Evolutionary conservation across 1,140 invertebrate genomes (phyloP).

Genomic region (Callitettix versicolor): DNA sequence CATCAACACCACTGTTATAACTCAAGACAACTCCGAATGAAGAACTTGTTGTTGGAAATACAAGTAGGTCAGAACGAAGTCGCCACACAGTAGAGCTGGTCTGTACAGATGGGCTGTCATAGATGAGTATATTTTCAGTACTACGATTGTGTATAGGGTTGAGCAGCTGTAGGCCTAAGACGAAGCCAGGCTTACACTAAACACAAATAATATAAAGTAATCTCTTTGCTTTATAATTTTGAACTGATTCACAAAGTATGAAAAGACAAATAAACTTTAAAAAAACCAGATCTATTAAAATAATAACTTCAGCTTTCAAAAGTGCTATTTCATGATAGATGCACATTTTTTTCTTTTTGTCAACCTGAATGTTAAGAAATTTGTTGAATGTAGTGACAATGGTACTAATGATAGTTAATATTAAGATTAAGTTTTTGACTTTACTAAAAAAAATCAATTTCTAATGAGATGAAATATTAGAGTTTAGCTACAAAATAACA

Average conservation of each 20-base stretch:
- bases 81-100: slow-evolving; percentile 56
- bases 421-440: too few relatives aligned
- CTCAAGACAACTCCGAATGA: slow-evolving; percentile 72
- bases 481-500: too few relatives aligned
- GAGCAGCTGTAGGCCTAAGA: slow-evolving; percentile 68
- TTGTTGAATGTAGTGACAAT: too few relatives aligned
- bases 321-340: background rate
- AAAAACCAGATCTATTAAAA: too few relatives aligned
- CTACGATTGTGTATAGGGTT: slow-evolving; percentile 82
- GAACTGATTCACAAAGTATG: background rate
- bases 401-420: too few relatives aligned
- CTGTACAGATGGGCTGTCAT: slow-evolving; percentile 45
- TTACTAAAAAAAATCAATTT: too few relatives aligned
- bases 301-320: background rate
- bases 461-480: too few relatives aligned
- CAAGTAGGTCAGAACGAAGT: slow-evolving; percentile 65
- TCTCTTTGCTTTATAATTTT: background rate
- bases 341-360: background rate
- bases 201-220: slow-evolving; percentile 23
- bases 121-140: slow-evolving; percentile 66
- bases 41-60: slow-evolving; percentile 77
- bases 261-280: too few relatives aligned
- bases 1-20: slow-evolving; percentile 67
- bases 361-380: too few relatives aligned
- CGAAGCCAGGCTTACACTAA: slow-evolving; percentile 55